Evolutionary conservation across 2,797 vertebrate genomes (phyloP), one percentile per base, ranked within the genome.

Genomic region (Paguma larvata): DNA sequence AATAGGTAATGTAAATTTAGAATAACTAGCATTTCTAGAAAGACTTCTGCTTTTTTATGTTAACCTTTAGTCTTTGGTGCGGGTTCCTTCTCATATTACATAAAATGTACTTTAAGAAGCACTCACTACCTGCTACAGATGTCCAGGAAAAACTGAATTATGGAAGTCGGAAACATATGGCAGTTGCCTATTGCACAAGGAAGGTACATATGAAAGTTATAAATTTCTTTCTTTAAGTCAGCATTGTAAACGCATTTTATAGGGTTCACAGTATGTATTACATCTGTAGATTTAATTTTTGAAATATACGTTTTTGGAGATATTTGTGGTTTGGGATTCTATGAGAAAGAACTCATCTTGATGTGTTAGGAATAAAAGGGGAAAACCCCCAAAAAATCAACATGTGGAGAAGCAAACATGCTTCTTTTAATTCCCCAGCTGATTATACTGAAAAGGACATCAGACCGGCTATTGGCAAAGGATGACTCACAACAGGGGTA

Each of bases 141-240:
- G 98, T 98, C 98, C 98, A 97, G 98, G 98, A 99, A 99, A 98
- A 98, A 98, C 98, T 98, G 98, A 98, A 98, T 98, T 98, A 98
- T 98, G 98, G 97, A 98, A 98, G 98, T 98, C 98, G 98, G 98
- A 99, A 99, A 99, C 98, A 99, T 98, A 98, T 98, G 98, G 98
- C 97, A 96, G 98, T 98, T 98, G 98, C 98, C 98, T 98, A 98
- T 99, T 98, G 98, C 98, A 79, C 95, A 95, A 98, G 98, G 97
- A 98, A 99, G 98, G 98, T 98, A 98, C 98, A 99, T 98, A 98
- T 98, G 98, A 98, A 99, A 98, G 98, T 99, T 99, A 99, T 99
- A 99, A 99, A 99, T 99, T 98, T 99, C 97, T 98, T 99, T 98
- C 98, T 98, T 98, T 91, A 98, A 99, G 98, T 99, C 98, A 98